These are phyloP conservation scores for Trogon surrucura DNA, from an alignment of 2,113 vertebrate species.

Conservation along the genomic window DNA sequence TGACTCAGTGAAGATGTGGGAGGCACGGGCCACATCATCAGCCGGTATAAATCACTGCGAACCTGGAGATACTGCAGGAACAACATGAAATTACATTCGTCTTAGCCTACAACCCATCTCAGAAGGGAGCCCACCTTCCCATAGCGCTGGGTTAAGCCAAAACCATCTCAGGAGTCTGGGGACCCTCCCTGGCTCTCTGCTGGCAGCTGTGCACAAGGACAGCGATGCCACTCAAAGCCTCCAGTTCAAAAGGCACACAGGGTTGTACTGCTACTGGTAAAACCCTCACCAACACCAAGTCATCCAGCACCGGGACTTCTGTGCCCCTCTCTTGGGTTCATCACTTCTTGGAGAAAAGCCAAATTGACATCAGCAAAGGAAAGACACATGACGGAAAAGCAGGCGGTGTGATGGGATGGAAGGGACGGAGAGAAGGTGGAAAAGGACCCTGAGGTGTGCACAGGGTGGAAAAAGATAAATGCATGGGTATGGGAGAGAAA, in stretches of 20 bases:
- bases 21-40: not conserved
- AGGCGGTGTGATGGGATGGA: not conserved
- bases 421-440: not conserved
- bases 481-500: not conserved
- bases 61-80: not conserved
- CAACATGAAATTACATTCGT: not conserved
- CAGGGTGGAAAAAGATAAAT: not conserved
- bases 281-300: not conserved
- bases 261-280: not conserved
- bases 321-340: not conserved
- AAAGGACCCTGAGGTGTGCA: not conserved
- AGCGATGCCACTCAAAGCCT: not conserved
- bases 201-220: not conserved
- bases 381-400: not conserved
- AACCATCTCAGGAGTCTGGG: not conserved
- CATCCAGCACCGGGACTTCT: not conserved
- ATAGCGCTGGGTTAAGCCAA: not conserved
- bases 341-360: not conserved
- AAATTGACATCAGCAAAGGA: not conserved
- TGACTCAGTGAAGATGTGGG: constrained; percentile 13
- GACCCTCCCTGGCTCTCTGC: not conserved
- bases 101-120: not conserved
- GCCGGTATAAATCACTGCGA: not conserved
- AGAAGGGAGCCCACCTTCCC: not conserved
- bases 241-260: not conserved